phyloP scores from a whole-genome alignment of 2,888 invertebrate genomes.

The Scotopteryx bipunctaria region DNA sequence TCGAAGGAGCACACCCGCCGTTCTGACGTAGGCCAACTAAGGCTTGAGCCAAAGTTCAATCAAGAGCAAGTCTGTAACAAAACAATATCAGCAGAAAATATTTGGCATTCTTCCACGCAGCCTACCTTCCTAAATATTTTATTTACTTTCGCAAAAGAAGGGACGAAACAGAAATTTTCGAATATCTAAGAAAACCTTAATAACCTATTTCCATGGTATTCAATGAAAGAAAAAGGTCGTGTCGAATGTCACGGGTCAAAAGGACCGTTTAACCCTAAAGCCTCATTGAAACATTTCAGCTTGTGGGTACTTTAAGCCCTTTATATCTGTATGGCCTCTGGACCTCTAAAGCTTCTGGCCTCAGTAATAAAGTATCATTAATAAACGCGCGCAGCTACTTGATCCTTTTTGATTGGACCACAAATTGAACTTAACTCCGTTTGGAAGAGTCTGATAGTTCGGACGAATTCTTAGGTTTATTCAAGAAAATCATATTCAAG shows the following conservation, averaged over 20 bases:
- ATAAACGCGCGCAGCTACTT: conserved; percentile 11
- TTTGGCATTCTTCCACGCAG: conserved; percentile 9
- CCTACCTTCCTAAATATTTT: conserved; percentile 19
- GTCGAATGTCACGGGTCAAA: conserved; percentile 31
- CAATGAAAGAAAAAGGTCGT: conserved; percentile 34
- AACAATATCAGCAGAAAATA: conserved; percentile 4
- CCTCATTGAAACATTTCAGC: conserved; percentile 19
- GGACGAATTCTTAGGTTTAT: no score
- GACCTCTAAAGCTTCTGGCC: neutral
- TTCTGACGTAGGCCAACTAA: no score
- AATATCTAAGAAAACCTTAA: conserved; percentile 22
- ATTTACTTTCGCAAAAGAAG: conserved; percentile 8
- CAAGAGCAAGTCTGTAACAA: no score
- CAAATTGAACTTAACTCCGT: conserved; percentile 10
- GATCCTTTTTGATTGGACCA: conserved; percentile 17
- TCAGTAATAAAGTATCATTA: conserved; percentile 19
- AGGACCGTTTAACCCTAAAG: conserved; percentile 30
- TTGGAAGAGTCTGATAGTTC: conserved; percentile 1
- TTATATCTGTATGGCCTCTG: conserved; percentile 21
- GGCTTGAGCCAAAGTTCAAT: no score
- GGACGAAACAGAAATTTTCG: conserved; percentile 13
- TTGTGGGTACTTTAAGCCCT: conserved; percentile 18
- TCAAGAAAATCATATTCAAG: no score
- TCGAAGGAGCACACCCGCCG: no score
- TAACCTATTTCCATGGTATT: conserved; percentile 22